phyloP scores from a whole-genome alignment of 2,797 vertebrate genomes.

The Anabas testudineus region DNA sequence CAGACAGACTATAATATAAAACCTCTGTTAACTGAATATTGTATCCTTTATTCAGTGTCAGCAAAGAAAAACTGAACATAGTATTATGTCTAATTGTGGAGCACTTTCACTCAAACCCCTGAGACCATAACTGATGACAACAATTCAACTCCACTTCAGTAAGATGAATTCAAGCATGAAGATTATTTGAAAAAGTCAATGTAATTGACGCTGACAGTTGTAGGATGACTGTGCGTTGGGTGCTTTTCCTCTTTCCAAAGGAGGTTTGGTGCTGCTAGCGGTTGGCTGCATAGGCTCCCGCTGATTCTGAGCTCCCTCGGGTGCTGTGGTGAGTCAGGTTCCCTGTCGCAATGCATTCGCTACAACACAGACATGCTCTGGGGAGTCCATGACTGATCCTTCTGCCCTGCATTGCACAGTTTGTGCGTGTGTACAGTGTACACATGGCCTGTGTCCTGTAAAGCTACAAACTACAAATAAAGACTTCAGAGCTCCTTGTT shows the following conservation, averaged over 20 bases:
- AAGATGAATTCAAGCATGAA: conserved; percentile 63
- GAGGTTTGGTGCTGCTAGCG: conserved; percentile 69
- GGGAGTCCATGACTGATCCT: conserved; percentile 74
- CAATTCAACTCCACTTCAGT: conserved; percentile 55
- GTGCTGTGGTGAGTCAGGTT: conserved; percentile 79
- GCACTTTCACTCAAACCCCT: conserved; percentile 27
- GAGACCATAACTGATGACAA: conserved; percentile 53
- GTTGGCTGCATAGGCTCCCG: conserved; percentile 42
- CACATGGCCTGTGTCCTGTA: conserved; percentile 33
- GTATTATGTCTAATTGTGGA: conserved; percentile 24
- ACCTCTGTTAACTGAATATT: neutral
- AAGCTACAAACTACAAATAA: conserved; percentile 23
- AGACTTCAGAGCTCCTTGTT: conserved; percentile 29
- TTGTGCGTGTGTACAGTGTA: conserved; percentile 4
- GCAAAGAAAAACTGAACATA: conserved; percentile 13
- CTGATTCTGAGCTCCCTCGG: conserved; percentile 61
- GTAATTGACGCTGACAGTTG: conserved; percentile 74
- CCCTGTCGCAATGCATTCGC: conserved; percentile 79
- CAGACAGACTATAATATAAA: neutral
- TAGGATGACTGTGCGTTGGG: conserved; percentile 56
- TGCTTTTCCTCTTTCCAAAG: conserved; percentile 64
- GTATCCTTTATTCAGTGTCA: neutral
- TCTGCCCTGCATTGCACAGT: conserved; percentile 27
- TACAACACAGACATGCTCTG: conserved; percentile 69
- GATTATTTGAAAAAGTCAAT: conserved; percentile 61